A percentile compares a stretch with the other conserved stretches of the same genome.
Conservation (phyloP, 2,113 vertebrate genomes). For the Maccullochella peelii region DNA sequence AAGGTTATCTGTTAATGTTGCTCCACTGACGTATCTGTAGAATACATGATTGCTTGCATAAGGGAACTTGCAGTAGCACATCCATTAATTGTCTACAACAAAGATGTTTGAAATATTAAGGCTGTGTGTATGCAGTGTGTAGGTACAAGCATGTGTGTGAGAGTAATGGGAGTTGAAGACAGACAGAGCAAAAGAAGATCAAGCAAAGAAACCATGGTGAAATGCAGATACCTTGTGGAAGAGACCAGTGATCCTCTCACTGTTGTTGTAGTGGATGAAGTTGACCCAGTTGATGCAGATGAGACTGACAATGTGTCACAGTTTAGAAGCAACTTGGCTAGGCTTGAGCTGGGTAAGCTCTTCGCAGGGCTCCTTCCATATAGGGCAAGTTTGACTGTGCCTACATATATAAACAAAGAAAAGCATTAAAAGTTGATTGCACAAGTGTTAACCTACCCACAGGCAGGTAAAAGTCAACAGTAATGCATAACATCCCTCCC, state of each 20-base stretch:
- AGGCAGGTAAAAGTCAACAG: constrained; percentile 6
- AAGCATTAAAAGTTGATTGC: background rate
- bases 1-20: constrained; percentile 50
- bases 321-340: constrained; percentile 77
- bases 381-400: constrained; percentile 86
- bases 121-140: background rate
- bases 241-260: constrained; percentile 83
- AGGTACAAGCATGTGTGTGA: background rate
- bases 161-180: background rate
- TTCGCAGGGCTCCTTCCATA: constrained; percentile 85
- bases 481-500: background rate
- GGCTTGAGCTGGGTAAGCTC: constrained; percentile 69
- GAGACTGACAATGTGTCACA: constrained; percentile 81
- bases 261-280: constrained; percentile 84
- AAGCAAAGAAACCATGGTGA: background rate
- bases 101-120: constrained; percentile 10
- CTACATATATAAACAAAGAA: constrained; percentile 7
- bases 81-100: constrained; percentile 21
- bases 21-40: constrained; percentile 22
- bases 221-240: constrained; percentile 81
- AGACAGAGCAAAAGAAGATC: background rate
- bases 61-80: constrained; percentile 8
- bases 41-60: constrained; percentile 27
- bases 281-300: constrained; percentile 87
- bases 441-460: background rate